Evolutionary conservation across 1,140 invertebrate species (phyloP), one percentile per base, ranked within the genome.

Genomic region (Solenopsis invicta): DNA sequence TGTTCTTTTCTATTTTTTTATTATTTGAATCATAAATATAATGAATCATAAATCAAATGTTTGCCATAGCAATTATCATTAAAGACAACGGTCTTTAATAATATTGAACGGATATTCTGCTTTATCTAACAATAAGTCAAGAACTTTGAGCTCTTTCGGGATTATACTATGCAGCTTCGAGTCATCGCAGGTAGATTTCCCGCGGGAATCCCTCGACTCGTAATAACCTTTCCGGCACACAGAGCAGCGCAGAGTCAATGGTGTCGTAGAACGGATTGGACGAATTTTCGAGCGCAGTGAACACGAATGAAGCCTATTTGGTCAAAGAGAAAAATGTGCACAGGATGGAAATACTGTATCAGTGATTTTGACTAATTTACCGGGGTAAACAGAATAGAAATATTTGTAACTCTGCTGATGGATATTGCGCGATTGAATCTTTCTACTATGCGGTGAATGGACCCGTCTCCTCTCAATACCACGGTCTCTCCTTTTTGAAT

Each of bases 391-490:
- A 24, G 54, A 61, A 4, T 2, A 29, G 12, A n/a, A 56, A 56
- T 37, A 75, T 61, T 48, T 77, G 75, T 62, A 37, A 48, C 5
- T 6, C 8, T 34, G 34, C 24, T n/a, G 48, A 56, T 37, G 29
- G 50, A 54, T 54, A 74, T 34, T 34, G 72, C 52, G 18, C 5
- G 10, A 50, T 48, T 66, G 61, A 18, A 45, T 66, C 24, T 34
- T 78, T 78, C 66, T 37, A 13, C n/a, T 16, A 71, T 9, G 21
- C 21, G 21, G 13, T 59, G 8, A 4, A 45, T 3, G 1, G 29
- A 87, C 89, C 78, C 41, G 80, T 82, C 45, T 88, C 80, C 12
- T 66, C 34, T 56, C 76, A 87, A 24, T 92, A 92, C 62, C 66
- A 71, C 18, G 92, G 62, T 12, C 50, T 74, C 52, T 87, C 71